Percentiles rank a stretch among this genome's conserved stretches.
Conservation (phyloP, 1,140 invertebrate species). For the Calliopsis andreniformis region DNA sequence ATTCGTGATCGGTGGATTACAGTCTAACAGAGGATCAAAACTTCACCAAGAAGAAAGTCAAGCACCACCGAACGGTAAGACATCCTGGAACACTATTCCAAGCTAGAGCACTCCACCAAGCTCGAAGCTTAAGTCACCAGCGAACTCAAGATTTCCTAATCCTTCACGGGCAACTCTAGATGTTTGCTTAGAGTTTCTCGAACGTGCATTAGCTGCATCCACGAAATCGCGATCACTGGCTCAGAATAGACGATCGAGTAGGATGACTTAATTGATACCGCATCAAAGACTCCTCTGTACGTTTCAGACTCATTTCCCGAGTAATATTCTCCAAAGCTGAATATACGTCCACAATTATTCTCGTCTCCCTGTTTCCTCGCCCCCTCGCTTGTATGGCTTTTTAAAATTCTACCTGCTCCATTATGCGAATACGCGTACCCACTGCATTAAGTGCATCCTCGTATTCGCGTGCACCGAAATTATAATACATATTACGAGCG, state of each 20-base stretch:
- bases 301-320: background rate
- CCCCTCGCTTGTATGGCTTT: background rate
- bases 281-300: conserved; percentile 16
- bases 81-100: too few species aligned
- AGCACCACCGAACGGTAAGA: too few species aligned
- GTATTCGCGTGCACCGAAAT: conserved; percentile 42
- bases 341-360: background rate
- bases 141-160: background rate
- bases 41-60: too few species aligned
- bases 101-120: too few species aligned
- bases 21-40: too few species aligned
- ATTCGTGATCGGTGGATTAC: too few species aligned
- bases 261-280: background rate
- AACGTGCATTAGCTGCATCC: background rate
- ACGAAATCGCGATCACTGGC: background rate
- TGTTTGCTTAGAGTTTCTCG: background rate
- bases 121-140: too few species aligned
- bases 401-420: conserved; percentile 34
- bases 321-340: background rate
- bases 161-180: too few species aligned
- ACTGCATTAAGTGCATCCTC: conserved; percentile 35
- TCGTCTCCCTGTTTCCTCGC: background rate
- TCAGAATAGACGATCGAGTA: conserved; percentile 5
- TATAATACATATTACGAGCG: conserved; percentile 34
- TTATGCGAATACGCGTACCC: background rate